Base-by-base conservation (phyloP, 1,140 invertebrate species). In the Steinernema khuongi region DNA sequence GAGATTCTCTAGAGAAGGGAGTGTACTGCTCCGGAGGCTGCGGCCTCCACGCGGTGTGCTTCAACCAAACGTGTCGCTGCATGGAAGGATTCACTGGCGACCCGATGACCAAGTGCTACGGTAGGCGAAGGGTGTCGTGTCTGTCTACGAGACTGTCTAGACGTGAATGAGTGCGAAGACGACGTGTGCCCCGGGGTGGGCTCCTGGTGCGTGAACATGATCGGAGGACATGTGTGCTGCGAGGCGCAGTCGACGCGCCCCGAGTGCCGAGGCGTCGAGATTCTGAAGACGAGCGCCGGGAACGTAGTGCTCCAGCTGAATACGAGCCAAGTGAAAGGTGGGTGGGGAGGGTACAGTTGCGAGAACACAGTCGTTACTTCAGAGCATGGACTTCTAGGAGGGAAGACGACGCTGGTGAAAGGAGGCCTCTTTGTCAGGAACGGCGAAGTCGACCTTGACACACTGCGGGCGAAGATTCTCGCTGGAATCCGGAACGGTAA, bases 141-240 rank as follows among this genome's bases (percentile, higher is more conserved):
- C 14, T 32, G n/a, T 70, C 14, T 17, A 31, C 22, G 18, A 2
- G 72, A 28, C n/a, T 31, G 77, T 80, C 22, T 50, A 80, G 80
- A 81, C 60, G 36, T 81, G 17, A 82, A 81, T 68, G 80, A 81
- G 72, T 81, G 80, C 67, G 78, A 81, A 68, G 50, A 77, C 31
- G 79, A 80, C 31, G 43, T 79, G 32, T 81, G 81, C 71, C 41
- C 73, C 0, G 80, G 80, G 36, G 79, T 80, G 4, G 80, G 76
- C 1, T 68, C 80, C 31, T 75, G 81, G 70, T 81, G 80, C 67
- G 79, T 81, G 18, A 81, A 81, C 43, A 33, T 77, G 7, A 33
- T 77, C 36, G 80, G 80, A 11, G 66, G 79, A 30, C 70, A 77
- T 71, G 44, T 78, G 2, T 81, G 80, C 41, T 81, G 80, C 32